phyloP scores from a whole-genome alignment of 2,113 vertebrate species.

The Salvelinus sp. region DNA sequence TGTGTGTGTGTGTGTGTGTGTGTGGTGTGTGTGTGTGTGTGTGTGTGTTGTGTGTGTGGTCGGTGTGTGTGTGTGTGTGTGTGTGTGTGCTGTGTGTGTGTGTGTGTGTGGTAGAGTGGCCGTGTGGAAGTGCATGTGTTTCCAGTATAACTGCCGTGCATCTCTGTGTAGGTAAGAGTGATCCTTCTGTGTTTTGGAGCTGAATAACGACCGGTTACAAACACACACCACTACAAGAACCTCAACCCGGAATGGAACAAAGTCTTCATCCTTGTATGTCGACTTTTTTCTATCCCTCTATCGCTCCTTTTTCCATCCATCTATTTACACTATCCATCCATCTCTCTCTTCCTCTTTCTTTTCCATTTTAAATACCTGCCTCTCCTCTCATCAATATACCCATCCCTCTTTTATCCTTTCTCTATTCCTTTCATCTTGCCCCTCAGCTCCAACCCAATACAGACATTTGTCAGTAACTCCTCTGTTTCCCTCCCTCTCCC shows the following conservation, averaged over 20 bases:
- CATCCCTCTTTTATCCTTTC: not conserved
- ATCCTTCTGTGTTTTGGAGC: constrained; percentile 90
- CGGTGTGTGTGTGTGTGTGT: constrained; percentile 68
- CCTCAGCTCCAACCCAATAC: constrained; percentile 17
- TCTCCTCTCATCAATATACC: not conserved
- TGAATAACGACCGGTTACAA: constrained; percentile 90
- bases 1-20: constrained; percentile 40
- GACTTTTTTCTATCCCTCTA: not conserved
- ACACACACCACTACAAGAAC: constrained; percentile 92
- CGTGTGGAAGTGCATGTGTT: no score
- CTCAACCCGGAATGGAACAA: constrained; percentile 95
- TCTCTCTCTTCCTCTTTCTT: not conserved
- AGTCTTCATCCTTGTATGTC: constrained; percentile 91
- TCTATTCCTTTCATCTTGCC: not conserved
- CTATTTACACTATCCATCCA: not conserved
- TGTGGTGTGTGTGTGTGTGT: constrained; percentile 61
- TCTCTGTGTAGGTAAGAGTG: constrained; percentile 85
- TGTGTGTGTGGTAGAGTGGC: no score
- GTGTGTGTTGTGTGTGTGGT: no score
- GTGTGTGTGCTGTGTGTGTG: constrained; percentile 30
- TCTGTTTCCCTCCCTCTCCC: not conserved
- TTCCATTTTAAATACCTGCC: not conserved
- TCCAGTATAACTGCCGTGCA: constrained; percentile 13
- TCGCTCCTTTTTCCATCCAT: not conserved
- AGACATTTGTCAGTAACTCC: not conserved